Evolutionary conservation across 1,140 invertebrate species (phyloP), one percentile per base, ranked within the genome.

Genomic region (Cylas formicarius): DNA sequence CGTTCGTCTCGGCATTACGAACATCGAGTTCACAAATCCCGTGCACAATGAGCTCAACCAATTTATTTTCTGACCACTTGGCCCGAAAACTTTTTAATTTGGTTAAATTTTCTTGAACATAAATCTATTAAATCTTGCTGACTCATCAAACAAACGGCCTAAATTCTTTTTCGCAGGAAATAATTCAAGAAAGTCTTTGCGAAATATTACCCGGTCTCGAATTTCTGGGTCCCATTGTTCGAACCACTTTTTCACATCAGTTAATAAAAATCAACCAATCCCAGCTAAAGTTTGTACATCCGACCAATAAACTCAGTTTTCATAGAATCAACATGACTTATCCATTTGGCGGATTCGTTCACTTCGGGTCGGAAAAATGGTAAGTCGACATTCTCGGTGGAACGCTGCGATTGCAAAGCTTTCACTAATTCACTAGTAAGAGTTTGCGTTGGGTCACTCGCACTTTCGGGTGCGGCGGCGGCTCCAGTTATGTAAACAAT

Each of bases 261-360:
- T 28, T 28, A 14, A 2, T 28, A 28, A 28, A 14, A 28, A 28
- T 28, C 27, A 14, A 28, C 27, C 6, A 11, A 28, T 14, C 16
- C 2, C 16, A n/a, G 27, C 27, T 5, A 28, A 28, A n/a, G 16
- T 28, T 28, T 28, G 27, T 14, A 28, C 6, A 28, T 28, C 27
- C 11, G 27, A 28, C 27, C 27, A 28, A 14, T 14, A n/a, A 28
- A n/a, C 27, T 28, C 27, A 28, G 16, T 28, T 28, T 28, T 2
- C 16, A 28, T 28, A 11, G 11, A 14, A 4, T 28, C 27, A 28
- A 28, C 27, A 11, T 28, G 27, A 28, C 16, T 28, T 14, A 28
- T 14, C 27, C 27, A 28, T 28, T 28, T 28, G 27, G n/a, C 16
- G 27, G 27, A 28, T 28, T 28, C 27, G 16, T 28, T 28, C 16